Base-by-base conservation (phyloP, 2,888 invertebrate genomes). In the Eulithis testata region DNA sequence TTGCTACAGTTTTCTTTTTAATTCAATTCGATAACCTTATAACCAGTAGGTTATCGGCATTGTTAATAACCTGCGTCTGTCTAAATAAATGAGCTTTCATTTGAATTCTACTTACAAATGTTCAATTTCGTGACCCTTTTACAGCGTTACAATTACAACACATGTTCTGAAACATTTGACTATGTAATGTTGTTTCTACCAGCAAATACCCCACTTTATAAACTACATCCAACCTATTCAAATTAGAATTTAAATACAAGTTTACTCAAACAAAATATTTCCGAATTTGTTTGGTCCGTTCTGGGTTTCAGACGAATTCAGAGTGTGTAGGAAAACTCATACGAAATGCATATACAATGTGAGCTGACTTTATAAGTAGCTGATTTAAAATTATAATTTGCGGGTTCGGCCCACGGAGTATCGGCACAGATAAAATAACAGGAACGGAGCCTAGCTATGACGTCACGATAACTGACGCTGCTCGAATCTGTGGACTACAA, bases 361-460 rank as follows among this genome's bases (percentile, higher is more conserved):
- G 80, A 79, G 77, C 74, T 66, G 82, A 83, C 81, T 84, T 76
- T 69, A 72, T 77, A 83, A 85, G 80, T 73, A 79, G 77, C 76
- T 84, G 72, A 86, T 87, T 85, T 87, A 81, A 86, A 86, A 86
- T 86, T 87, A 84, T 86, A 87, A 87, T 86, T 79, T 78, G 76
- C 76, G 74, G 74, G 36, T 69, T 73, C 71, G 70, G 70, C 71
- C 72, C 65, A 69, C 73, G 58, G 57, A 70, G 66, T 74, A 74
- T 74, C 73, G 75, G 76, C 68, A 73, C 72, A 73, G 70, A 72
- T 72, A 68, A 59, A 66, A 66, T 73, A 49, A 55, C 11, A 52
- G 14, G 1, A 11, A 14, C 21, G 31, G 43, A 11, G 9, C n/a
- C 12, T 31, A 9, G 8, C 36, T 47, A 37, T 43, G 50, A 43